Percentiles rank a stretch among this genome's conserved stretches.
These are phyloP conservation scores for Masticophis lateralis DNA, from an alignment of 2,797 vertebrate genomes.

Conservation along the genomic window DNA sequence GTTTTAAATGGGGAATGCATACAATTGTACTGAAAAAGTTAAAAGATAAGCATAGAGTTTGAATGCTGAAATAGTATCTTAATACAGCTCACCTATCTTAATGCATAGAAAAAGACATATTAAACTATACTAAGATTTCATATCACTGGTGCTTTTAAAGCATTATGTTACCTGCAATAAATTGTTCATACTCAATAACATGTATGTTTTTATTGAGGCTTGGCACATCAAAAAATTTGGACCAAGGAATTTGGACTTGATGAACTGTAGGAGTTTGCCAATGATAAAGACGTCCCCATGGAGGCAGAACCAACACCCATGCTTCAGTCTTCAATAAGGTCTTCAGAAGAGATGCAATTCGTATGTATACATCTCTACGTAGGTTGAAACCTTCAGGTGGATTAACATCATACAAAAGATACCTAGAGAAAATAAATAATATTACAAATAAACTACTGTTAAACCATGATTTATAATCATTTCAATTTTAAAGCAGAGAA, in stretches of 20 bases:
- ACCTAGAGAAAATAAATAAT: conserved; percentile 68
- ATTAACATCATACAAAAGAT: conserved; percentile 94
- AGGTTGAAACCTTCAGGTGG: conserved; percentile 97
- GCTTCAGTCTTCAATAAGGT: conserved; percentile 81
- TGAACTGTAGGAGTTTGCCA: conserved; percentile 93
- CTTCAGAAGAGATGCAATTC: conserved; percentile 89
- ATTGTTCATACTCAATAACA: conserved; percentile 92
- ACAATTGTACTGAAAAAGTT: background rate
- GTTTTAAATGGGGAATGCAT: background rate
- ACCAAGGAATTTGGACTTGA: conserved; percentile 89
- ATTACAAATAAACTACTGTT: background rate
- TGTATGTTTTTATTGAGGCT: conserved; percentile 89
- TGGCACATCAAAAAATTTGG: conserved; percentile 87
- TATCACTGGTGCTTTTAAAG: background rate
- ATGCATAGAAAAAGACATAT: background rate
- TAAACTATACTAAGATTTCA: background rate
- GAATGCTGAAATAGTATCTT: background rate
- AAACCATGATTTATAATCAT: background rate
- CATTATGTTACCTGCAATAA: conserved; percentile 81
- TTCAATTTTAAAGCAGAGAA: background rate
- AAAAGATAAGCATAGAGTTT: background rate
- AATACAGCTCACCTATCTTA: background rate
- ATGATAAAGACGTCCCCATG: conserved; percentile 95
- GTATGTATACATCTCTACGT: conserved; percentile 90
- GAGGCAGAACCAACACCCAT: conserved; percentile 93